Evolutionary conservation across 35 echinoderm and acorn worm genomes (phyloP).

Genomic region (Apostichopus japonicus): DNA sequence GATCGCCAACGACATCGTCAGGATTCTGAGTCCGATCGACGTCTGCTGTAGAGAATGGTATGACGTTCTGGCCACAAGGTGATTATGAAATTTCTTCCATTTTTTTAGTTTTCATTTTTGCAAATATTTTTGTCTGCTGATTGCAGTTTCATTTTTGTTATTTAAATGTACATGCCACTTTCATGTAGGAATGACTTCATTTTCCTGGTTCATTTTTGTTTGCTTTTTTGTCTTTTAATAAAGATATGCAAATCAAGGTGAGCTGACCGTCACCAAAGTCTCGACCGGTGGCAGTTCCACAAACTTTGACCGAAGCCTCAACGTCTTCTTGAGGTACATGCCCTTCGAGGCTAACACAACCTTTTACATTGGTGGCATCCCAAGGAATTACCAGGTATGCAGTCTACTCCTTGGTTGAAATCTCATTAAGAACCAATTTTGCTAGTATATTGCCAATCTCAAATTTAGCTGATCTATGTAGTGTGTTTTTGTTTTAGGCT

Average conservation of each 20-base stretch:
- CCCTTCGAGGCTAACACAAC: slow-evolving; percentile 46
- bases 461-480: too few species aligned
- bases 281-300: slow-evolving; percentile 85
- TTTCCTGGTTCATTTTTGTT: too few species aligned
- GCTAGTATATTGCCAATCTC: too few species aligned
- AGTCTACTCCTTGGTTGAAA: neutral
- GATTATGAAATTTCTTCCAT: neutral
- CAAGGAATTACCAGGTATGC: slow-evolving; percentile 70
- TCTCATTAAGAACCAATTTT: too few species aligned
- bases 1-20: slow-evolving; percentile 77
- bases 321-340: slow-evolving; percentile 72
- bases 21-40: slow-evolving; percentile 83
- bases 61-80: slow-evolving; percentile 85
- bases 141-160: too few species aligned
- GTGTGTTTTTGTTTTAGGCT: too few species aligned
- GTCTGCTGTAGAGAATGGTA: slow-evolving; percentile 97
- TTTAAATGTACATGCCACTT: too few species aligned
- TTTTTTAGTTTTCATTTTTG: too few species aligned
- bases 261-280: slow-evolving; percentile 75
- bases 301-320: slow-evolving; percentile 66
- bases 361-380: slow-evolving; percentile 85
- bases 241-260: slow-evolving; percentile 91
- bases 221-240: too few species aligned
- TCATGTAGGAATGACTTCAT: too few species aligned
- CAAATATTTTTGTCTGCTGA: too few species aligned